Base-by-base conservation (phyloP, 2,797 vertebrate species). In the Sardinella longiceps region DNA sequence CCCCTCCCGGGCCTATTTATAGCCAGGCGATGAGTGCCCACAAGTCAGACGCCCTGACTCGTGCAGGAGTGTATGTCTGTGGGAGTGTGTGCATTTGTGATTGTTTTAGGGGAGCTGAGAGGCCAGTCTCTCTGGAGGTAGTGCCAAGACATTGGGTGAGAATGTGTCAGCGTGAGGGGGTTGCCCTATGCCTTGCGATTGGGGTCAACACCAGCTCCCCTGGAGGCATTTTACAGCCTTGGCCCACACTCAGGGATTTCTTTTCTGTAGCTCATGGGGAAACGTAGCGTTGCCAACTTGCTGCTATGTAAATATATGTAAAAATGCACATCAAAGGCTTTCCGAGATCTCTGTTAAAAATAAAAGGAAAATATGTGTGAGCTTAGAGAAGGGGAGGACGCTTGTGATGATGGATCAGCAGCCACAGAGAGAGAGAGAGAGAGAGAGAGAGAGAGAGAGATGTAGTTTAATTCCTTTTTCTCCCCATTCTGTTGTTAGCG, bases 271-370 rank as follows among this genome's bases (percentile, higher is more conserved):
- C 51, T 9, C 28, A 28, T 80, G 48, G 23, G 20, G 45, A 58
- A 81, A 43, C 28, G 33, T 70, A 70, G 28, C 30, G 3, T 5
- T 53, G 18, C 20, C 51, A 53, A 80, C 63, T 63, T 56, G 83
- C 82, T 60, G 82, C 70, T 83, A 81, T 87, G 86, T 56, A 84
- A 60, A 85, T 83, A 51, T 56, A 81, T 84, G 81, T 37, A 84
- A 88, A 85, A 85, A 86, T 77, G 80, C n/a, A 33, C 53, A 81
- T 50, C 45, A 48, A 63, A 85, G 53, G 12, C 3, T 39, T 9
- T 18, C 28, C 3, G 33, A 80, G 84, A 84, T 77, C 45, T 51
- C 66, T 5, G 33, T 56, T 85, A 39, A 48, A 83, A 74, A 83
- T 37, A 84, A 48, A 84, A 18, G 50, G 80, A 48, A 82, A 88